Evolutionary conservation across 2,797 vertebrate genomes (phyloP).

Genomic region (Knipowitschia caucasica): DNA sequence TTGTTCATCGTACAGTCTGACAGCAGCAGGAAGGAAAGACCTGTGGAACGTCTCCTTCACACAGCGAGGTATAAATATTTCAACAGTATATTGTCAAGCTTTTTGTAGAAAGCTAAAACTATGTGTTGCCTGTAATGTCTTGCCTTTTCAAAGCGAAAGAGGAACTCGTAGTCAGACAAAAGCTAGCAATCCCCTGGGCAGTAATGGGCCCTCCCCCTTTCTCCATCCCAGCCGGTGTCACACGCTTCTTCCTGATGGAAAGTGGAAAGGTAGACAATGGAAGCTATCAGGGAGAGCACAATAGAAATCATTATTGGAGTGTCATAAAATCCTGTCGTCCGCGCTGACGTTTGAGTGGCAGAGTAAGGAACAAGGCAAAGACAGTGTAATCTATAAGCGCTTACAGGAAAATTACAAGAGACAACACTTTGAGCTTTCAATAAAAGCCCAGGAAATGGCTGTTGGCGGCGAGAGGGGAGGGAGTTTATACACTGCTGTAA

Average conservation of each 20-base stretch:
- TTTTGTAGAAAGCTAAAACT: not conserved
- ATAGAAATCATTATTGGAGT: constrained; percentile 36
- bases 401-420: constrained; percentile 29
- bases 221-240: constrained; percentile 12
- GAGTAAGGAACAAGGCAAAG: constrained; percentile 12
- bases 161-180: constrained; percentile 38
- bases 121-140: not conserved
- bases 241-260: constrained; percentile 39
- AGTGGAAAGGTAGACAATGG: constrained; percentile 43
- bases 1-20: too few relatives aligned
- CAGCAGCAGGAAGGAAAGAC: too few relatives aligned
- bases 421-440: constrained; percentile 13
- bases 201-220: constrained; percentile 39
- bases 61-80: too few relatives aligned
- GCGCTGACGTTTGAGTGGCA: constrained; percentile 34
- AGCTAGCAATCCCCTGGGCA: constrained; percentile 51
- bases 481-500: not conserved
- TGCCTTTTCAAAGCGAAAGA: constrained; percentile 15
- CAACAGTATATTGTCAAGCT: not conserved
- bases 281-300: constrained; percentile 47
- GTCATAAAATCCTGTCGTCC: constrained; percentile 35
- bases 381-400: constrained; percentile 30
- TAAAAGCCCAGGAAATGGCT: constrained; percentile 12
- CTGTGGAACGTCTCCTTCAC: too few relatives aligned
- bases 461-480: constrained; percentile 9